Percentiles rank a stretch among this genome's conserved stretches.
Evolutionary conservation across 2,113 vertebrate species (phyloP).

Genomic region (Coregonus clupeaformis): DNA sequence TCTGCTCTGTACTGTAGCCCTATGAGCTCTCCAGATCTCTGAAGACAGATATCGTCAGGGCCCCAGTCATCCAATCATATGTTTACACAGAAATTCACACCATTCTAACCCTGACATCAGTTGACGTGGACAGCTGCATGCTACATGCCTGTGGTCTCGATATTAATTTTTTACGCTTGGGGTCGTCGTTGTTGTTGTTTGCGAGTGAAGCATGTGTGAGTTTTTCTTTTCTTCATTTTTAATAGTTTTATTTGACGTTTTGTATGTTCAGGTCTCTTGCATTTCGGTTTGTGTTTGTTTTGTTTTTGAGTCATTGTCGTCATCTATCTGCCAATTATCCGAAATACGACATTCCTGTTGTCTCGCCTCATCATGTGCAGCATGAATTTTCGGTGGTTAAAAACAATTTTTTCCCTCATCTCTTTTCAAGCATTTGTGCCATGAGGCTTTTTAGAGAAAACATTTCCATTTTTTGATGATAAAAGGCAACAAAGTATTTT

Average conservation of each 20-base stretch:
- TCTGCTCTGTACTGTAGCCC: constrained; percentile 46
- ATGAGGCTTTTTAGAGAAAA: constrained; percentile 53
- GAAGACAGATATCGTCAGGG: constrained; percentile 80
- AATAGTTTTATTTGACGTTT: neutral
- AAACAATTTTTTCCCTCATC: constrained; percentile 70
- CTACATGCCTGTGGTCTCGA: constrained; percentile 28
- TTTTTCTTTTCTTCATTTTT: constrained; percentile 11
- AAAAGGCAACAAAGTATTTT: constrained; percentile 91
- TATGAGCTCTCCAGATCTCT: constrained; percentile 57
- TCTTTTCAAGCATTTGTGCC: constrained; percentile 61
- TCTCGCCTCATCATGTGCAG: constrained; percentile 89
- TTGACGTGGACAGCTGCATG: constrained; percentile 80
- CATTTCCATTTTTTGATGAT: constrained; percentile 66
- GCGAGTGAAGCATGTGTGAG: constrained; percentile 16
- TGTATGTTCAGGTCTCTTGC: constrained; percentile 29
- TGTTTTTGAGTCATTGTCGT: constrained; percentile 52
- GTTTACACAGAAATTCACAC: constrained; percentile 97
- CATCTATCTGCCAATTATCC: constrained; percentile 71
- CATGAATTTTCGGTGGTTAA: constrained; percentile 88
- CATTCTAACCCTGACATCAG: constrained; percentile 83
- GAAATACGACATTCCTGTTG: constrained; percentile 78
- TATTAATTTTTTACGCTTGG: constrained; percentile 34
- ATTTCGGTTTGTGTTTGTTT: constrained; percentile 30
- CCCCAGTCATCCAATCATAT: constrained; percentile 84
- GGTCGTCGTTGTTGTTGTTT: constrained; percentile 34